These are phyloP conservation scores for Acheta domesticus DNA, from an alignment of 2,888 invertebrate species.

Conservation along the genomic window DNA sequence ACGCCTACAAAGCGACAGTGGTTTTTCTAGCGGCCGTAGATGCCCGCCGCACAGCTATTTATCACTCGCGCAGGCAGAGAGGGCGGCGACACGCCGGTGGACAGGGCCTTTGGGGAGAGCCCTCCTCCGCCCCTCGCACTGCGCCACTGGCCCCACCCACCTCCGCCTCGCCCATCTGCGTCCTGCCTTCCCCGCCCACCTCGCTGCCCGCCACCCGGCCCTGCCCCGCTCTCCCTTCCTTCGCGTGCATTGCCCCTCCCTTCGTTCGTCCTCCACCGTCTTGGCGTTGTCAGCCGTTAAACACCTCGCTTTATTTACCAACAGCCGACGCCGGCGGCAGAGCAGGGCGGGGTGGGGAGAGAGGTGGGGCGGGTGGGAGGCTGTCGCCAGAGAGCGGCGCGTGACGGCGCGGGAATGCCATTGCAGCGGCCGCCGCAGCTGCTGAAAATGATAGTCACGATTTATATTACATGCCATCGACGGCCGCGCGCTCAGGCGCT, in stretches of 20 bases:
- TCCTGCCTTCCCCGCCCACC: no score
- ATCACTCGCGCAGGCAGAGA: not conserved
- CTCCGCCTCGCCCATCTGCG: no score
- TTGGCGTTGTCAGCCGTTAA: not conserved
- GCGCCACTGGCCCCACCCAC: no score
- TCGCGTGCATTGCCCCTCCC: no score
- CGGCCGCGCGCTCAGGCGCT: no score
- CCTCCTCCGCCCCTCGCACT: no score
- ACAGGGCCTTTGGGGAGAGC: no score
- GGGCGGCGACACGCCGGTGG: not conserved
- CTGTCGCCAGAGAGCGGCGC: not conserved
- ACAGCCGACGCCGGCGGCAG: not conserved
- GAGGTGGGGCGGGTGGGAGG: no score
- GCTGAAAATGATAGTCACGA: conserved; percentile 18
- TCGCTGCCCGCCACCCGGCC: no score
- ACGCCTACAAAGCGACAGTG: not conserved
- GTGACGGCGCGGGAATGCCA: not conserved
- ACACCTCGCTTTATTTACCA: conserved; percentile 9
- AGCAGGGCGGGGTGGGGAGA: no score
- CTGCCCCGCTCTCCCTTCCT: no score
- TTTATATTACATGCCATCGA: conserved; percentile 18
- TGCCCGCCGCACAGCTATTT: not conserved
- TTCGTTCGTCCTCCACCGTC: no score
- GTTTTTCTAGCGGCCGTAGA: not conserved
- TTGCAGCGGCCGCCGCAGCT: not conserved